Evolutionary conservation across 2,113 vertebrate genomes (phyloP).

Genomic region (Nibea albiflora): DNA sequence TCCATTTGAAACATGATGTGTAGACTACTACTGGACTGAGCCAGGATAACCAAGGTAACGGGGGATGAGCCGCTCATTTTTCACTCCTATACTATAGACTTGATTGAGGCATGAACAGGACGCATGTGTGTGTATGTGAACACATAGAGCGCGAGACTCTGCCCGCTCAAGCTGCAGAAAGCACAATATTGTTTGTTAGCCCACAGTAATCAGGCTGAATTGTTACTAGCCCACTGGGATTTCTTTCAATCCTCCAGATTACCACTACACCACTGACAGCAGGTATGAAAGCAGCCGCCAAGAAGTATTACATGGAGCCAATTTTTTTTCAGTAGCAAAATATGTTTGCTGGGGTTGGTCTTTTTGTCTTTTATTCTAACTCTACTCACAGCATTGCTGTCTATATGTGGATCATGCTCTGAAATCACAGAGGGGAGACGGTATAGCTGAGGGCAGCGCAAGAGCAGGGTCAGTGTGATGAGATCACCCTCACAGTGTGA

Average conservation of each 20-base stretch:
- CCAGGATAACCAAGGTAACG: slow-evolving; percentile 29
- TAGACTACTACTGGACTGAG: slow-evolving; percentile 23
- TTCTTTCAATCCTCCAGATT: slow-evolving; percentile 55
- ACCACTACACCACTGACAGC: slow-evolving; percentile 45
- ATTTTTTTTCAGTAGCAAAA: slow-evolving; percentile 12
- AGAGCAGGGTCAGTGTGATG: slow-evolving; percentile 21
- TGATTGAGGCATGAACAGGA: slow-evolving; percentile 35
- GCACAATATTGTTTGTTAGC: slow-evolving; percentile 56
- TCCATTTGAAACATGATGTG: slow-evolving; percentile 31
- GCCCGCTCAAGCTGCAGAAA: slow-evolving; percentile 33
- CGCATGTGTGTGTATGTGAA: neutral
- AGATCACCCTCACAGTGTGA: slow-evolving; percentile 20
- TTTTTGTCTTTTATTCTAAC: neutral
- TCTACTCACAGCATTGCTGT: neutral
- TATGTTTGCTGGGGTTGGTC: neutral
- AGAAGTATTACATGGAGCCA: slow-evolving; percentile 8
- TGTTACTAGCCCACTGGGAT: slow-evolving; percentile 56
- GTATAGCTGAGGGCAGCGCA: slow-evolving; percentile 1
- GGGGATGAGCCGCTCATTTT: slow-evolving; percentile 29
- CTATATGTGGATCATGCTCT: slow-evolving; percentile 9
- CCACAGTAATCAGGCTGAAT: slow-evolving; percentile 63
- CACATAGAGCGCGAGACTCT: neutral
- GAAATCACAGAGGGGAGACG: slow-evolving; percentile 20
- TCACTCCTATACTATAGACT: slow-evolving; percentile 18
- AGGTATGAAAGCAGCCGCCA: slow-evolving; percentile 50